Base-by-base conservation (phyloP, 2,797 vertebrate genomes). In the Anabacerthia variegaticeps region DNA sequence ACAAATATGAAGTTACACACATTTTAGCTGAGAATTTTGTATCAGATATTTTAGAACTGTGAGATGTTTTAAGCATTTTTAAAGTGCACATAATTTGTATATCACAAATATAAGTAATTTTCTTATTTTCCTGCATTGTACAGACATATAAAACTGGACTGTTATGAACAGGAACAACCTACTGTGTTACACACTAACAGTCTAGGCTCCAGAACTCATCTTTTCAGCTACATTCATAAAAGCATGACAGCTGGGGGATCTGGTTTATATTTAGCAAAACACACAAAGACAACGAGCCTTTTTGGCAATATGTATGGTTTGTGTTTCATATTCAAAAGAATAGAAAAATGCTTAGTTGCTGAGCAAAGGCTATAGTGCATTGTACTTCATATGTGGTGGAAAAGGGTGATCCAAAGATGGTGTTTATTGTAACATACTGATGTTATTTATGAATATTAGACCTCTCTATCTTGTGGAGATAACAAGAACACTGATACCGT, bases 1-100 rank as follows among this genome's bases (percentile, higher is more conserved):
- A 7, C 2, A 37, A 8, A 4, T 59, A 63, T 20, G 52, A 63
- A 69, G 23, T 12, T 21, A 11, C 7, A 8, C 0, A 8, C 0
- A 3, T 39, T 79, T 78, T 66, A 62, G 1, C 41, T 28, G 58
- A 65, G 37, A 44, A 55, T 43, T 77, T 59, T 58, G 0, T 21
- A 62, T 34, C 27, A 26, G 7, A 4, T 75, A 7, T 90, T 92
- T 75, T 78, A 58, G 26, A 88, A n/a, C 11, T 22, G 16, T 11
- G 26, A 3, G 0, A 0, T 56, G 8, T 32, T 93, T 69, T 11
- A 65, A 62, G 27, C 1, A 18, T 34, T 80, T 89, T 68, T 36
- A 21, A 86, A 69, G 51, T 4, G 18, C 24, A 37, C 2, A 7
- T 34, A 44, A 51, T 58, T 82, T 66, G 9, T 48, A 14, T 61